A percentile compares a stretch with the other conserved stretches of the same genome.
Conservation (phyloP, 2,888 invertebrate species). For the Cepaea hortensis region DNA sequence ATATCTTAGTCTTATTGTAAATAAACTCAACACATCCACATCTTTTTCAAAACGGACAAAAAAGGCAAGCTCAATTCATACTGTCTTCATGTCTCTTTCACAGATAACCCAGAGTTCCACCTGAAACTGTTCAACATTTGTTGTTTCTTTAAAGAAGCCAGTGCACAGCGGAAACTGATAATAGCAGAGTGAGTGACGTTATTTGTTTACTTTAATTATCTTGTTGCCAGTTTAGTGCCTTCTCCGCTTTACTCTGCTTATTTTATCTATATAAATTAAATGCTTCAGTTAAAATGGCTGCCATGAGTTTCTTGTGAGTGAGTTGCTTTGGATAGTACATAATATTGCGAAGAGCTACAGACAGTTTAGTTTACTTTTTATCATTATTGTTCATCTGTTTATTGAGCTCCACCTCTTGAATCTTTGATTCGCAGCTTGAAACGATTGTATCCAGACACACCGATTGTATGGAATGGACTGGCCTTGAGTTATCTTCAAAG, state of each 20-base stretch:
- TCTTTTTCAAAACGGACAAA: neutral
- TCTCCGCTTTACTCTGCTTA: no score
- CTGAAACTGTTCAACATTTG: slow-evolving; percentile 38
- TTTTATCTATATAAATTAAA: no score
- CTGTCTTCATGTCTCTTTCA: neutral
- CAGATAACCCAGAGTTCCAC: slow-evolving; percentile 42
- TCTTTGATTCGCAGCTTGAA: slow-evolving; percentile 32
- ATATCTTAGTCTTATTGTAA: no score
- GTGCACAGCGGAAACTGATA: neutral
- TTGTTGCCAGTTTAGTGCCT: neutral
- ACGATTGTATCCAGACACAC: slow-evolving; percentile 34
- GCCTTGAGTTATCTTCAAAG: slow-evolving; percentile 35
- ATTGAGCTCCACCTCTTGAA: neutral
- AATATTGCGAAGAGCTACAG: no score
- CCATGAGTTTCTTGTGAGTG: no score
- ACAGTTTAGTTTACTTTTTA: no score
- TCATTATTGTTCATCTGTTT: neutral
- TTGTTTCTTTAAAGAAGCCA: slow-evolving; percentile 21
- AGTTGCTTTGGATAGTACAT: no score
- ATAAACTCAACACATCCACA: no score
- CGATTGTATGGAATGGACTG: slow-evolving; percentile 45
- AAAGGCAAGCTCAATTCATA: neutral
- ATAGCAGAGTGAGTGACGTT: slow-evolving; percentile 31
- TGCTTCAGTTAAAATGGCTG: no score
- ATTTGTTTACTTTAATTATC: neutral